Evolutionary conservation across 2,888 invertebrate genomes (phyloP), one percentile per base, ranked within the genome.

Genomic region (Eupithecia exiguata): DNA sequence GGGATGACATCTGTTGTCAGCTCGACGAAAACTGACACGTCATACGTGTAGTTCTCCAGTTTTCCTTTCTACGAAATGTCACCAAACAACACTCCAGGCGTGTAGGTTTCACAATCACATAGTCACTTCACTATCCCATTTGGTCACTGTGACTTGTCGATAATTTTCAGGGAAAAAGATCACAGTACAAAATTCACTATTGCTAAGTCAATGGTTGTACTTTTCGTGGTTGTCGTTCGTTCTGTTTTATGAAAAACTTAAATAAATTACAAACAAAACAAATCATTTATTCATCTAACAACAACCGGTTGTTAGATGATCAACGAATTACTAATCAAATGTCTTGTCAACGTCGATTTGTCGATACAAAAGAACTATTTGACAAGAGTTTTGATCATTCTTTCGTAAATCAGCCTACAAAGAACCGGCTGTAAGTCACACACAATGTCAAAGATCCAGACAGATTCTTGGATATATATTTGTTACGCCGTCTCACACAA

Each of bases 1-100:
- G 90, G 89, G 86, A 89, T 91, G 91, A 92, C 94, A 94, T 94
- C 94, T 93, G 94, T 94, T 92, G 94, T 94, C 94, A 94, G 92
- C 92, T 93, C 90, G 88, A 92, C 91, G 91, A 87, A 93, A 92
- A 94, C 94, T 92, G 95, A 94, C 92, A 92, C 91, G 74, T 94
- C 93, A 93, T 93, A 92, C 87, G 93, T 91, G 87, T 94, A 91
- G 92, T 84, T 89, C 94, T 94, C 95, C 95, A 95, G 95, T 91
- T 92, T 94, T 92, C 84, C 84, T 79, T 77, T 61, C 72, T 68
- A 72, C 69, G n/a, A 84, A 79, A 61, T 74, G 77, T 81, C 80
- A 83, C 81, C 70, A 76, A 79, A 73, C 82, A 83, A 80, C 80
- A 72, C 84, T 83, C 82, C 77, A 83, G 82, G 84, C 82, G 12